Evolutionary conservation across 1,140 invertebrate genomes (phyloP), one percentile per base, ranked within the genome.

Genomic region (Antheraea pernyi): DNA sequence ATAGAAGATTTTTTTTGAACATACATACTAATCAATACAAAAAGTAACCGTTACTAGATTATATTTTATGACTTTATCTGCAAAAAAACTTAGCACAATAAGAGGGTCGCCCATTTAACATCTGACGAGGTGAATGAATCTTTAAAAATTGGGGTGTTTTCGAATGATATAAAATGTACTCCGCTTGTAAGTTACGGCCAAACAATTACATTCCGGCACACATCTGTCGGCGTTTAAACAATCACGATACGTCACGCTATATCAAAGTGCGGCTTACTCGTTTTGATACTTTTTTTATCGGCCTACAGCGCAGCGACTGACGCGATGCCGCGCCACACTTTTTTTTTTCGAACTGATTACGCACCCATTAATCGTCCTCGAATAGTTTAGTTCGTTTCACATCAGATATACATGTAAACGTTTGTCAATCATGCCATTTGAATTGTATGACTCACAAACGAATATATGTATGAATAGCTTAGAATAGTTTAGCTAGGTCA

Each of bases 221-320:
- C 89, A 91, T 90, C 89, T 91, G 89, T 91, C 89, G 83, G 83
- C 79, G 84, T 82, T 87, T 89, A 90, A 86, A 91, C 89, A 91
- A 91, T 91, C 89, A 91, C 89, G 89, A 91, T 91, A 88, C 82
- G 88, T 85, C 89, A 91, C 88, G 89, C 88, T 87, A 91, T 85
- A 88, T 87, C 66, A 39, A 63, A 75, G 19, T 8, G 16, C 36
- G 69, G 22, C 39, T 61, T 8, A 65, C 42, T 53, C 4, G 61
- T 82, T 77, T 90, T 90, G 85, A 88, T 86, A 85, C 73, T 90
- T 53, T 53, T 6, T 7, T 16, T 53, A 30, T 30, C 22, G 22
- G 22, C 22, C 22, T 30, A 4, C 4, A 4, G 22, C 22, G 4
- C n/a, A n/a, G n/a, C n/a, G n/a, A n/a, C n/a, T n/a, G n/a, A 13